Evolutionary conservation across 1,140 invertebrate genomes (phyloP).

Genomic region (Drosophila pallidifrons): DNA sequence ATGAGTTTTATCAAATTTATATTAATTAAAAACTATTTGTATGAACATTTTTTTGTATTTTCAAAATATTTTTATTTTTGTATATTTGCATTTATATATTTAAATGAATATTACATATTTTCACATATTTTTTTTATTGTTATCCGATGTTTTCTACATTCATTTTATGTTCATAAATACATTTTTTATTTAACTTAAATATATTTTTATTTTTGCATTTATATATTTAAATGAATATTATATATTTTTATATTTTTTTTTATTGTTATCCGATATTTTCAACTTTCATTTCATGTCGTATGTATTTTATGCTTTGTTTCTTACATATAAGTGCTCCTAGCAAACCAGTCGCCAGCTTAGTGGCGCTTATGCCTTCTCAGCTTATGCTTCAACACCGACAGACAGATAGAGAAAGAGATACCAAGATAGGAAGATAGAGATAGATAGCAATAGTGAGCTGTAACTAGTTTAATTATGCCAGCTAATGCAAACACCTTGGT

Average conservation of each 20-base stretch:
- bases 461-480: constrained; percentile 62
- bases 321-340: constrained; percentile 11
- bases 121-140: too few species aligned
- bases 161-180: too few species aligned
- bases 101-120: too few species aligned
- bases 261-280: neutral
- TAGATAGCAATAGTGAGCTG: constrained; percentile 14
- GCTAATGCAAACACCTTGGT: constrained; percentile 68
- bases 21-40: too few species aligned
- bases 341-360: constrained; percentile 56
- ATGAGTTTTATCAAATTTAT: too few species aligned
- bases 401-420: constrained; percentile 3
- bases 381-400: constrained; percentile 25
- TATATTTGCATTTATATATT: too few species aligned
- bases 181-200: too few species aligned
- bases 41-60: too few species aligned
- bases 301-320: constrained; percentile 1
- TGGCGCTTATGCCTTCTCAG: constrained; percentile 56
- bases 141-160: too few species aligned
- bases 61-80: too few species aligned
- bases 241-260: neutral
- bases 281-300: too few species aligned
- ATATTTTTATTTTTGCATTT: neutral
- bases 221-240: neutral
- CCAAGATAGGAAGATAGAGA: neutral